These are phyloP conservation scores for Axea sp. DNA, from an alignment of 2,888 invertebrate genomes.

Conservation along the genomic window DNA sequence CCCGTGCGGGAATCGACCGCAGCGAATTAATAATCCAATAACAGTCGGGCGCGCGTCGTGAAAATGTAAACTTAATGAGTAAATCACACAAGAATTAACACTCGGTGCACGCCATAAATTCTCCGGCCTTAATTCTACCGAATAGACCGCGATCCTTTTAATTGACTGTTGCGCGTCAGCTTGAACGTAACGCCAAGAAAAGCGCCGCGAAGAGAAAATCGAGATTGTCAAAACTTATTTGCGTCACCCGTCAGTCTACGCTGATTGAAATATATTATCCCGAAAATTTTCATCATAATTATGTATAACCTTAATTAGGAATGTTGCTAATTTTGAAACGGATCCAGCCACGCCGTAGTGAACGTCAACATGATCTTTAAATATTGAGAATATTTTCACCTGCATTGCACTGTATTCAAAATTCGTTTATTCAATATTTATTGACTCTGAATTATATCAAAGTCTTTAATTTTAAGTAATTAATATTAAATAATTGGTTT, in stretches of 20 bases:
- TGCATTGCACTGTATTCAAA: too few relatives aligned
- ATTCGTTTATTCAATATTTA: too few relatives aligned
- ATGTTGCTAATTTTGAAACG: slow-evolving; percentile 7
- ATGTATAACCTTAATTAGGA: slow-evolving; percentile 13
- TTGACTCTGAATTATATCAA: too few relatives aligned
- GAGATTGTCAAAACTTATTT: slow-evolving; percentile 36
- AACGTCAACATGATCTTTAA: too few relatives aligned
- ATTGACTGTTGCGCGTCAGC: slow-evolving; percentile 41
- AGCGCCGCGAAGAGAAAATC: neutral
- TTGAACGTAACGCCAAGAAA: neutral
- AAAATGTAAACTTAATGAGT: slow-evolving; percentile 58
- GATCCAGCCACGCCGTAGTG: too few relatives aligned
- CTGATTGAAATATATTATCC: slow-evolving; percentile 38
- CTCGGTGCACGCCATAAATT: slow-evolving; percentile 48
- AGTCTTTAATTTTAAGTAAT: too few relatives aligned
- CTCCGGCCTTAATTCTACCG: slow-evolving; percentile 40
- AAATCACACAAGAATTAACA: slow-evolving; percentile 57
- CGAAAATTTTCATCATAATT: slow-evolving; percentile 21
- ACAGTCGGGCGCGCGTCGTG: slow-evolving; percentile 41
- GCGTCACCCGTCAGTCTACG: slow-evolving; percentile 14
- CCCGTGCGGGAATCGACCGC: slow-evolving; percentile 41
- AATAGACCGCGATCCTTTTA: slow-evolving; percentile 49
- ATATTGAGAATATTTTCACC: too few relatives aligned
- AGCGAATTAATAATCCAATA: slow-evolving; percentile 58
- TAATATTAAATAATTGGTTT: too few relatives aligned